Evolutionary conservation across 1,140 invertebrate genomes (phyloP).

Genomic region (Temnothorax curvispinosus): DNA sequence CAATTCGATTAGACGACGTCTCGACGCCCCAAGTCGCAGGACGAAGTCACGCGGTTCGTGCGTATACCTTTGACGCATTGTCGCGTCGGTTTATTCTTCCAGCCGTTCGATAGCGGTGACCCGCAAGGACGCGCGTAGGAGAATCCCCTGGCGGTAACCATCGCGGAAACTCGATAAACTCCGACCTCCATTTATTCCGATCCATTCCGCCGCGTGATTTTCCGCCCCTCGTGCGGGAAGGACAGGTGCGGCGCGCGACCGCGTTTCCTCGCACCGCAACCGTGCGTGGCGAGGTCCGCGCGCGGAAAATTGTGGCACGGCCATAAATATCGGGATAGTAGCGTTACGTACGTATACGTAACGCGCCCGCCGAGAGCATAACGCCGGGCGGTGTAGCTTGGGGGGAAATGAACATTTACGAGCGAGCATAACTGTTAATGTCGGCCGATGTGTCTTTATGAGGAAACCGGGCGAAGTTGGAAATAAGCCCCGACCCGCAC

Average conservation of each 20-base stretch:
- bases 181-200: not conserved
- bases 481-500: slow-evolving; percentile 32
- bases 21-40: not conserved
- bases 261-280: not conserved
- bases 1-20: not conserved
- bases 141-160: not conserved
- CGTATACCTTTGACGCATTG: not conserved
- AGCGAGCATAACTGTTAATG: slow-evolving; percentile 67
- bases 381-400: slow-evolving; percentile 9
- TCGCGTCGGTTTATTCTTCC: not conserved
- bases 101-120: not conserved
- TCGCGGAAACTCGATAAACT: slow-evolving; percentile 48
- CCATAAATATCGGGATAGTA: slow-evolving; percentile 66
- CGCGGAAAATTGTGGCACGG: slow-evolving; percentile 62
- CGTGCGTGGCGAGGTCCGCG: not conserved
- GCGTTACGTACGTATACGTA: not conserved
- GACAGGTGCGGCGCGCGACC: slow-evolving; percentile 23
- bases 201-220: slow-evolving; percentile 57
- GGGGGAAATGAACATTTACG: slow-evolving; percentile 73
- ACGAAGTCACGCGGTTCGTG: not conserved
- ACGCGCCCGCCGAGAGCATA: slow-evolving; percentile 17
- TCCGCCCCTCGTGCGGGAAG: not conserved
- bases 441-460: slow-evolving; percentile 68
- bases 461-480: slow-evolving; percentile 44
- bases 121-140: not conserved